Evolutionary conservation across 2,113 vertebrate species (phyloP).

Genomic region (Phyllostomus discolor): DNA sequence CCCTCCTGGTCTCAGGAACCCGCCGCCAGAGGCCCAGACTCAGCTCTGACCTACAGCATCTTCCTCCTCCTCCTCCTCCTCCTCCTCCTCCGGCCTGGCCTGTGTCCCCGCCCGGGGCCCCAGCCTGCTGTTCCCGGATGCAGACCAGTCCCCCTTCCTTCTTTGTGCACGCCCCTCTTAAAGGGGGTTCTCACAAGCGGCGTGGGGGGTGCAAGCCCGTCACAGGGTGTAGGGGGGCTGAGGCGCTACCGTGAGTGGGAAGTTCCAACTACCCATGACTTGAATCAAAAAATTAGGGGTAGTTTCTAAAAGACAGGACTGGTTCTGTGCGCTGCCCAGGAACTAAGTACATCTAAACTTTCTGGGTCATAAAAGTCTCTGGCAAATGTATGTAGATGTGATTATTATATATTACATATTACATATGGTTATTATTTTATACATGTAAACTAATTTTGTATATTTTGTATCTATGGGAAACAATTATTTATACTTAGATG

Average conservation of each 20-base stretch:
- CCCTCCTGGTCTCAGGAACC: background rate
- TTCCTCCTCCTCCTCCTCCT: background rate
- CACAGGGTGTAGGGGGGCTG: background rate
- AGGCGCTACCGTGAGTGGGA: background rate
- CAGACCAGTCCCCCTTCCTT: background rate
- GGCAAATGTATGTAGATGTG: background rate
- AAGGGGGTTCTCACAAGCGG: background rate
- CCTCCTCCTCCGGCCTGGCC: background rate
- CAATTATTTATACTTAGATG: background rate
- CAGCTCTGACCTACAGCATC: rapidly evolving
- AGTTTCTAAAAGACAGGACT: background rate
- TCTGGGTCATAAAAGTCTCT: background rate
- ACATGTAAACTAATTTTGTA: background rate
- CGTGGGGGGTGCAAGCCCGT: background rate
- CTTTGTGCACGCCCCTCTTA: background rate
- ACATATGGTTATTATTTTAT: background rate
- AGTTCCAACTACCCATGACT: background rate
- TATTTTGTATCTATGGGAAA: background rate
- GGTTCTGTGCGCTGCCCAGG: background rate
- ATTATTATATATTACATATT: background rate
- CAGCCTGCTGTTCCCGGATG: rapidly evolving
- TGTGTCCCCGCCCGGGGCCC: too few relatives aligned
- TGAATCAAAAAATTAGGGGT: background rate
- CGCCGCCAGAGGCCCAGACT: rapidly evolving
- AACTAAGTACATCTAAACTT: background rate